Evolutionary conservation across 1,140 invertebrate species (phyloP), one percentile per base, ranked within the genome.

Genomic region (Pseudomyrmex dendroicus): DNA sequence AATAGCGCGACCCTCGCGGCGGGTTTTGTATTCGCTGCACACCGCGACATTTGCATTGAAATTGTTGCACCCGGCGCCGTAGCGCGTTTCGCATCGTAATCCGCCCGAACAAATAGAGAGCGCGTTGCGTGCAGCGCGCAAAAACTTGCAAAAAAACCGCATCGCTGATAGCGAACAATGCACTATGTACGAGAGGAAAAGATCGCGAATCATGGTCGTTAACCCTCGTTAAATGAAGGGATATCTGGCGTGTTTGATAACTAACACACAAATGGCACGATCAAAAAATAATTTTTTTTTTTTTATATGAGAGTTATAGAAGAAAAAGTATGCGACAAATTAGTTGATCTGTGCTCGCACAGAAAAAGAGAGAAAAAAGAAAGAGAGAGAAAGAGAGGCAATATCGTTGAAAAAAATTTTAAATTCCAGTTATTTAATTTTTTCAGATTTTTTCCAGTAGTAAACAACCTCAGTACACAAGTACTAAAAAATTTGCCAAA

Each of bases 1-100:
- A 82, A 83, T 74, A 63, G 59, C 35, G 22, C 20, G 68, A 72
- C 15, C 20, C 56, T 57, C 54, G 25, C 56, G 48, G 62, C 66
- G 35, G 59, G 88, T 89, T 90, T 90, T 84, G 88, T 88, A 92
- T 92, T 91, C 91, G 72, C 66, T 57, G 50, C 78, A 86, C 67
- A 67, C 25, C 61, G 56, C 54, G 62, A 85, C 84, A 92, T 92
- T 92, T 93, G 90, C 90, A 91, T 91, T 87, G 90, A 91, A 92
- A 91, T 91, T 90, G 88, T 92, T 91, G 89, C 90, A 91, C 82
- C 88, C 84, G 87, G 84, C 85, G 87, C 62, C 82, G 78, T 67
- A 73, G 59, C 74, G 87, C 64, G 88, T 78, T 73, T 86, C 74
- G 88, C 90, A 92, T 91, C 87, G 86, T 86, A 91, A 91, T 85